A percentile compares a stretch with the other conserved stretches of the same genome.
Conservation (phyloP, 2,888 invertebrate species). For the Melinopterus prodromus region DNA sequence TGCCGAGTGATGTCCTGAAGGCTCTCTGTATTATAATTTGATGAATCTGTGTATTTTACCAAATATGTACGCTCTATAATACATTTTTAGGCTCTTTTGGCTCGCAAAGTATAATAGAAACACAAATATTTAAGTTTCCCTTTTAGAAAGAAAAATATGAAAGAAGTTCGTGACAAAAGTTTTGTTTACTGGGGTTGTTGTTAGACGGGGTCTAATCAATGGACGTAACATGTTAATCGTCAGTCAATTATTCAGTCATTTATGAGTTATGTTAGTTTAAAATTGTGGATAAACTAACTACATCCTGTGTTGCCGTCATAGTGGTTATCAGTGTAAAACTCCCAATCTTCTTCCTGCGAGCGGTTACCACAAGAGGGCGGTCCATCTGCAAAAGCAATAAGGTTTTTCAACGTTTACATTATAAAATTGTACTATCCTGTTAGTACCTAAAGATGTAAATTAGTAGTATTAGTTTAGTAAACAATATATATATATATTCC, state of each 20-base stretch:
- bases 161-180: too few species aligned
- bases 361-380: conserved; percentile 89
- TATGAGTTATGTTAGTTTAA: neutral
- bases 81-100: too few species aligned
- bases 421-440: neutral
- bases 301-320: conserved; percentile 67
- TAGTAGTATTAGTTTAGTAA: neutral
- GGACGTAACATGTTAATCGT: neutral
- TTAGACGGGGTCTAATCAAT: neutral
- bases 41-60: too few species aligned
- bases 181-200: neutral
- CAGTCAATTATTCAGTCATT: neutral
- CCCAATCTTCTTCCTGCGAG: conserved; percentile 76
- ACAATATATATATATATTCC: neutral
- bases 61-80: too few species aligned
- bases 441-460: neutral
- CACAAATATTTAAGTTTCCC: neutral
- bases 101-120: neutral
- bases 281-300: conserved; percentile 63
- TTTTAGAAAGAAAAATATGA: neutral
- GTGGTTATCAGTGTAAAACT: conserved; percentile 68
- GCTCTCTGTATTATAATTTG: too few species aligned
- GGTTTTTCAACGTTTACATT: neutral
- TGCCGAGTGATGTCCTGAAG: neutral
- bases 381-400: conserved; percentile 79